These are phyloP conservation scores for Lagopus leucura DNA, from an alignment of 2,113 vertebrate species.

Conservation along the genomic window DNA sequence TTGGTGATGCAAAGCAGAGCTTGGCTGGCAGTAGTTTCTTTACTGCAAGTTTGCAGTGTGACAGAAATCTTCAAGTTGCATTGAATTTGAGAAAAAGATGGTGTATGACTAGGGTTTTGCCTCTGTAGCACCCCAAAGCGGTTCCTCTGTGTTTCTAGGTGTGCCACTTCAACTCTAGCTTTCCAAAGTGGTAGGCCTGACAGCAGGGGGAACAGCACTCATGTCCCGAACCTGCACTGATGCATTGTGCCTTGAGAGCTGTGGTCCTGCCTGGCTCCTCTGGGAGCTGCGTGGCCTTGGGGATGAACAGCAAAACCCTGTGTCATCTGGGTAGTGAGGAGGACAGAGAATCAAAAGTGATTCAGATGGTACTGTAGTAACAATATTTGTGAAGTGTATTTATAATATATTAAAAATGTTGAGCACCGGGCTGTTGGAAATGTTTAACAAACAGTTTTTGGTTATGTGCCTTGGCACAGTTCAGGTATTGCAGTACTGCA, in stretches of 20 bases:
- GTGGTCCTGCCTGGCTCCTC: background rate
- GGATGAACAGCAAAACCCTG: background rate
- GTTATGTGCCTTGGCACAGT: background rate
- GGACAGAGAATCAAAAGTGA: background rate
- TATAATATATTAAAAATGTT: background rate
- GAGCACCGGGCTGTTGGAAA: background rate
- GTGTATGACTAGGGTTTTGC: background rate
- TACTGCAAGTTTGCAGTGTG: background rate
- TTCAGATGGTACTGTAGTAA: background rate
- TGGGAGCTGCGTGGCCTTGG: background rate
- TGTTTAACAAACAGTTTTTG: background rate
- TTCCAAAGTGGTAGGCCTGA: background rate
- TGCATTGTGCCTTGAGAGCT: rapidly evolving
- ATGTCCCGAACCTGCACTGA: background rate
- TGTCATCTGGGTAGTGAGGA: background rate
- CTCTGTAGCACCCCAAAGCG: background rate
- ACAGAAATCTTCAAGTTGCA: background rate
- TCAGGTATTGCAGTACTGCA: background rate
- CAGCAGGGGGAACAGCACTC: rapidly evolving
- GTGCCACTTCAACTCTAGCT: background rate
- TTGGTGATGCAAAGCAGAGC: background rate
- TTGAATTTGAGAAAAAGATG: background rate
- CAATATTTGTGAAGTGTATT: background rate
- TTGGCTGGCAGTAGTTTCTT: background rate
- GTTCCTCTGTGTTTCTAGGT: background rate